Evolutionary conservation across 2,888 invertebrate genomes (phyloP), one percentile per base, ranked within the genome.

Genomic region (Paralinhomoeus sp.): DNA sequence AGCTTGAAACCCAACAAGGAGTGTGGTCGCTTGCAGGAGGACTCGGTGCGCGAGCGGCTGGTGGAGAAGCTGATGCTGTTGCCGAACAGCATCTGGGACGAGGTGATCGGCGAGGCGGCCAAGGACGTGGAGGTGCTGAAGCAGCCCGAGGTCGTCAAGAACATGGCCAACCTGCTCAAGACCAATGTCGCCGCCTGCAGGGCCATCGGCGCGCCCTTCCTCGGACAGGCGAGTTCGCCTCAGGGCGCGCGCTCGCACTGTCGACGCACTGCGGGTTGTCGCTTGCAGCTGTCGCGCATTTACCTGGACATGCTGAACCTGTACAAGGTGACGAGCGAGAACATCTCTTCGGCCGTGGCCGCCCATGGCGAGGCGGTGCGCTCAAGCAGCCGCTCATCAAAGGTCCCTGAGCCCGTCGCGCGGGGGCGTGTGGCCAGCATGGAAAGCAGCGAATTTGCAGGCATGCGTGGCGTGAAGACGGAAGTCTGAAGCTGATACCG

Each of bases 141-240:
- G 66, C 87, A 91, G 66, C 78, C 80, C 54, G 87, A 91, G 62
- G 82, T 87, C 54, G 87, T 97, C 0, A 87, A 85, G 68, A 93
- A 93, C 67, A 73, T 99, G 49, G 82, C 81, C 44, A 91, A 85
- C 68, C 93, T 99, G 66, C 72, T 99, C 45, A 97, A 97, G 70
- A 97, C 97, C 1, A 99, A 97, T 68, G 89, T 91, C 20, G 74
- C 91, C 51, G 93, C 97, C n/a, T 97, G 93, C 64, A 85, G 89
- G 67, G 87, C 97, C 40, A 71, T 99, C 37, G 89, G 87, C 3
- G 87, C 93, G 67, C 80, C 85, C 3, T 97, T 89, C 69, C 85
- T 93, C 51, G 73, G 78, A 50, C 74, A 73, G 67, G 71, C 72
- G 52, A 54, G 51, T 46, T 47, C 31, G n/a, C n/a, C n/a, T n/a